These are phyloP conservation scores for Cybosia mesomella DNA, from an alignment of 2,888 invertebrate species.

Conservation along the genomic window DNA sequence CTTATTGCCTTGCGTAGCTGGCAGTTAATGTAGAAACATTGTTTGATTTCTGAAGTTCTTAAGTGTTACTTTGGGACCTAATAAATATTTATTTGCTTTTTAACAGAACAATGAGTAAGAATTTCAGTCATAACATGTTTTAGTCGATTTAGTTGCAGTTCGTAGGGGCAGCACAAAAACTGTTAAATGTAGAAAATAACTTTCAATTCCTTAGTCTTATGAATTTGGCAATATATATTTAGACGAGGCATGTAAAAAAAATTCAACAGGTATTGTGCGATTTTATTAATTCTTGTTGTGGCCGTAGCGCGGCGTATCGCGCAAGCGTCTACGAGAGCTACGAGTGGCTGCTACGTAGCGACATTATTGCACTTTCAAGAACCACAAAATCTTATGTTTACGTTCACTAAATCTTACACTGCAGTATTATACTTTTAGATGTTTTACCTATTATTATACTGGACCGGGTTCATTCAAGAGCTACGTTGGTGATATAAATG, in stretches of 20 bases:
- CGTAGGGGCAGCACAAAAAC: neutral
- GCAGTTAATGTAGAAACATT: neutral
- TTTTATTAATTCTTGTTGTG: slow-evolving; percentile 53
- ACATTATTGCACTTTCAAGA: slow-evolving; percentile 53
- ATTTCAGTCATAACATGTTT: neutral
- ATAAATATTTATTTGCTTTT: no score
- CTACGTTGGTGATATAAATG: slow-evolving; percentile 29
- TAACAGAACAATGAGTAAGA: no score
- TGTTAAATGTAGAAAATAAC: neutral
- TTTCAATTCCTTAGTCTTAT: neutral
- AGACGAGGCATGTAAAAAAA: slow-evolving; percentile 33
- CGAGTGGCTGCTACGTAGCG: slow-evolving; percentile 61
- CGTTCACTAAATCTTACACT: slow-evolving; percentile 35
- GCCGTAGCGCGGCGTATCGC: slow-evolving; percentile 73
- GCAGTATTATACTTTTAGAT: slow-evolving; percentile 6
- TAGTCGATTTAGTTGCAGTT: neutral
- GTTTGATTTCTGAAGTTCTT: neutral
- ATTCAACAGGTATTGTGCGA: slow-evolving; percentile 68
- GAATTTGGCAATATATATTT: neutral
- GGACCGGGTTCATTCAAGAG: neutral
- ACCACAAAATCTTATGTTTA: slow-evolving; percentile 52
- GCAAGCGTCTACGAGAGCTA: slow-evolving; percentile 80
- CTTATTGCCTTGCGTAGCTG: no score
- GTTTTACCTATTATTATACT: neutral
- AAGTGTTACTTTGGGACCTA: neutral